Evolutionary conservation across 1,140 invertebrate species (phyloP).

Genomic region (Anagrus nilaparvatae): DNA sequence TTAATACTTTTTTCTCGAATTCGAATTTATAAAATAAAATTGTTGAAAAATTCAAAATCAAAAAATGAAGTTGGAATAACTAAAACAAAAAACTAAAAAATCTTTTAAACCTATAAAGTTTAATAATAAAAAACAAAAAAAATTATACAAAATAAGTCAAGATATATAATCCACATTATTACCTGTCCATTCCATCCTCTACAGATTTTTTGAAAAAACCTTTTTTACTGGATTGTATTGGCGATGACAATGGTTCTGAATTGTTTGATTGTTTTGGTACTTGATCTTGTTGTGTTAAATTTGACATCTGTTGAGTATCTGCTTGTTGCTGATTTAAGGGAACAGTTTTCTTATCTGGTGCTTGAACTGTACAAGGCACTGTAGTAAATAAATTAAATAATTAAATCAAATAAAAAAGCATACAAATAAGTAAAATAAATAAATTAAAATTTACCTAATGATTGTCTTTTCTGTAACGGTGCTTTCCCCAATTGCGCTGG

Average conservation of each 20-base stretch:
- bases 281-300: slow-evolving; percentile 25
- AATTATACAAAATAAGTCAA: background rate
- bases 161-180: slow-evolving; percentile 22
- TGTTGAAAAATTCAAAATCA: no score
- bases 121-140: background rate
- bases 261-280: slow-evolving; percentile 34
- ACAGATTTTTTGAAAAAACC: slow-evolving; percentile 80
- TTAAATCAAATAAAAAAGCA: background rate
- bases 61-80: no score
- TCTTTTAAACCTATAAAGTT: background rate
- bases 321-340: slow-evolving; percentile 28
- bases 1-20: no score
- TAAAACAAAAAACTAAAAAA: no score
- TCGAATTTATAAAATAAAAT: no score
- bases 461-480: slow-evolving; percentile 73
- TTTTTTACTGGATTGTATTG: slow-evolving; percentile 56
- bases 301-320: slow-evolving; percentile 28
- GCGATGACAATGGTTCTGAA: slow-evolving; percentile 40
- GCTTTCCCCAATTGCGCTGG: slow-evolving; percentile 84
- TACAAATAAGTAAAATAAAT: background rate
- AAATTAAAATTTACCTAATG: slow-evolving; percentile 49
- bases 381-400: slow-evolving; percentile 10
- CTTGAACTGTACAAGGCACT: slow-evolving; percentile 33
- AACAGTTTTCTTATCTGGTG: slow-evolving; percentile 32
- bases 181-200: slow-evolving; percentile 91